Percentiles rank a stretch among this genome's conserved stretches.
Conservation (phyloP, 1,140 invertebrate genomes). For the Microplitis demolitor region DNA sequence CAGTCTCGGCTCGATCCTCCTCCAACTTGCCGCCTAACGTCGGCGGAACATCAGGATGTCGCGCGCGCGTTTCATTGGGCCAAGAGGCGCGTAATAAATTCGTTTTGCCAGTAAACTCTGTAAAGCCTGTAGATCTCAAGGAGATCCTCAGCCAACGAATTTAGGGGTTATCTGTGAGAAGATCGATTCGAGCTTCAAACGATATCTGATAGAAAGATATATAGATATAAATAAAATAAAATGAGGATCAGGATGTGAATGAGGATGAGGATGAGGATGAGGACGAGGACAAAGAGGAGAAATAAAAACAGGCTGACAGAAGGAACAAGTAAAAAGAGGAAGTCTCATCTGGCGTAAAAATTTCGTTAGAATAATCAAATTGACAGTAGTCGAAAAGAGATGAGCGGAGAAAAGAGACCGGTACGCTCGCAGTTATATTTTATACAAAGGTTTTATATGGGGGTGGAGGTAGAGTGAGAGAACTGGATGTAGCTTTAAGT, state of each 20-base stretch:
- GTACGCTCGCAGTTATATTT: no score
- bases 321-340: background rate
- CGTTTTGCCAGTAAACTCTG: slow-evolving; percentile 29
- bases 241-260: background rate
- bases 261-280: background rate
- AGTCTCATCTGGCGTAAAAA: background rate
- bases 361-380: slow-evolving; percentile 15
- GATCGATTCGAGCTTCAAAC: slow-evolving; percentile 27
- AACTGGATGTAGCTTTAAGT: background rate
- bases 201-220: slow-evolving; percentile 10
- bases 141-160: slow-evolving; percentile 24
- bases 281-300: background rate
- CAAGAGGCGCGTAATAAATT: slow-evolving; percentile 31
- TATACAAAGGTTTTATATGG: no score
- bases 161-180: slow-evolving; percentile 27
- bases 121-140: slow-evolving; percentile 7
- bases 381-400: background rate
- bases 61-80: slow-evolving; percentile 15
- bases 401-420: background rate
- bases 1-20: background rate
- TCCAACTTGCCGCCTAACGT: background rate
- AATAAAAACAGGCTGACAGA: background rate
- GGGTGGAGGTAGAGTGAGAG: no score
- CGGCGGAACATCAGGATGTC: background rate
- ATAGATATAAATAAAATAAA: background rate